Conservation (phyloP, 1,140 invertebrate species). For the Calephelis nemesis region DNA sequence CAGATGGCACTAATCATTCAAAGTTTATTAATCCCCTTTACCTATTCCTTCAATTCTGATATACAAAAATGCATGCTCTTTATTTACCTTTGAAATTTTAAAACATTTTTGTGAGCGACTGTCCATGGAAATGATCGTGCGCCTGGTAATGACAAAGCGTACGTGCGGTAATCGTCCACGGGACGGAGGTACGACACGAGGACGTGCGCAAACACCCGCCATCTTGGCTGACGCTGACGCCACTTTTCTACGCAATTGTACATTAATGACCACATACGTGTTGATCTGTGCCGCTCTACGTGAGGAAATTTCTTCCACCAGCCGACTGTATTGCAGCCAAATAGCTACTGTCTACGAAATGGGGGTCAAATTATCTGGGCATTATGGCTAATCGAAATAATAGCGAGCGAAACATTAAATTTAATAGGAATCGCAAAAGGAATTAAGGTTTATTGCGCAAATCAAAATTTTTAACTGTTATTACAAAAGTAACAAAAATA, state of each 20-base stretch:
- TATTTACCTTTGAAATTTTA: neutral
- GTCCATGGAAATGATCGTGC: neutral
- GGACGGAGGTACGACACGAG: conserved; percentile 33
- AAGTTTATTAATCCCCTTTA: too few species aligned
- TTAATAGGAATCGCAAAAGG: conserved; percentile 8
- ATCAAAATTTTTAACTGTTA: neutral
- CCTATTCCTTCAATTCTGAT: too few species aligned
- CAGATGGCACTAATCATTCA: too few species aligned
- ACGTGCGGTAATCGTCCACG: conserved; percentile 53
- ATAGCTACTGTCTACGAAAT: conserved; percentile 28
- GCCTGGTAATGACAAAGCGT: conserved; percentile 53
- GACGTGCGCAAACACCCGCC: conserved; percentile 41
- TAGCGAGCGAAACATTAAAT: conserved; percentile 8
- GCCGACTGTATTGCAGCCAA: conserved; percentile 8
- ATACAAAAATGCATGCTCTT: neutral
- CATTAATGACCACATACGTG: conserved; percentile 28
- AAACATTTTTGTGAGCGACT: conserved; percentile 3
- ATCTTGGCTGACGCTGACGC: conserved; percentile 25
- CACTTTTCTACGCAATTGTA: conserved; percentile 34
- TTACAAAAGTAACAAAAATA: neutral
- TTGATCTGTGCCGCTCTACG: conserved; percentile 27
- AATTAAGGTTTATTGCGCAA: neutral
- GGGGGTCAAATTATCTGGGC: conserved; percentile 9
- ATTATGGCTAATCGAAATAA: conserved; percentile 22
- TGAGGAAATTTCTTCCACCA: conserved; percentile 29